phyloP scores from a whole-genome alignment of 2,888 invertebrate species.

The Neoscelio sp. region DNA sequence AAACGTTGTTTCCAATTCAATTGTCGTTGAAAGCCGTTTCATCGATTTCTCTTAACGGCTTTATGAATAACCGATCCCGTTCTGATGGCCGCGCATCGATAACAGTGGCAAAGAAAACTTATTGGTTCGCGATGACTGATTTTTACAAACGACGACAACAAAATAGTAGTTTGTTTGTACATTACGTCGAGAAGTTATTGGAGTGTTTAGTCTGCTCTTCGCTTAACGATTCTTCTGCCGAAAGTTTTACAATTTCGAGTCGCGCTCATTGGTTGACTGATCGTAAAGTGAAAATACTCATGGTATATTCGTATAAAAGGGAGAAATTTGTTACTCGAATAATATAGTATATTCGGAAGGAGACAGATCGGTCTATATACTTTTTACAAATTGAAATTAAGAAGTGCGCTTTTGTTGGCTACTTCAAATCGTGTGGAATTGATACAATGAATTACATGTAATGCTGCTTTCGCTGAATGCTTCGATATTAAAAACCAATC shows the following conservation, averaged over 20 bases:
- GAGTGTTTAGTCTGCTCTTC: conserved; percentile 10
- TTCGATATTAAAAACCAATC: conserved; percentile 13
- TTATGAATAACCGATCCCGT: conserved; percentile 57
- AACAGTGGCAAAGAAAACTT: conserved; percentile 22
- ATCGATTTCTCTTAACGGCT: conserved; percentile 55
- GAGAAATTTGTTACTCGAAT: neutral
- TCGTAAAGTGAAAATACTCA: conserved; percentile 14
- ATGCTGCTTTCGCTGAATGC: neutral
- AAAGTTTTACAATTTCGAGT: conserved; percentile 29
- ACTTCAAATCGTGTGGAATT: no score
- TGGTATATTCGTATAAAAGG: conserved; percentile 6
- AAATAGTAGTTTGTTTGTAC: conserved; percentile 25
- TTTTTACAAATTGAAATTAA: no score
- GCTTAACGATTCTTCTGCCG: conserved; percentile 11
- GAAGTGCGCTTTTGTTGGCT: no score
- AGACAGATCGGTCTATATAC: no score
- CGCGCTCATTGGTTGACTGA: conserved; percentile 6
- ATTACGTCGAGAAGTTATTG: conserved; percentile 2
- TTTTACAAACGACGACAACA: conserved; percentile 37
- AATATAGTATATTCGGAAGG: neutral
- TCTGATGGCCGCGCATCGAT: conserved; percentile 18
- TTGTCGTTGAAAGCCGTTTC: conserved; percentile 56
- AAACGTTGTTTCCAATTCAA: conserved; percentile 68
- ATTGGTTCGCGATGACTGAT: conserved; percentile 45
- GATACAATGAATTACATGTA: no score